A percentile compares a stretch with the other conserved stretches of the same genome.
Conservation (phyloP, 2,113 vertebrate genomes). For the Rhadina sibilatrix region DNA sequence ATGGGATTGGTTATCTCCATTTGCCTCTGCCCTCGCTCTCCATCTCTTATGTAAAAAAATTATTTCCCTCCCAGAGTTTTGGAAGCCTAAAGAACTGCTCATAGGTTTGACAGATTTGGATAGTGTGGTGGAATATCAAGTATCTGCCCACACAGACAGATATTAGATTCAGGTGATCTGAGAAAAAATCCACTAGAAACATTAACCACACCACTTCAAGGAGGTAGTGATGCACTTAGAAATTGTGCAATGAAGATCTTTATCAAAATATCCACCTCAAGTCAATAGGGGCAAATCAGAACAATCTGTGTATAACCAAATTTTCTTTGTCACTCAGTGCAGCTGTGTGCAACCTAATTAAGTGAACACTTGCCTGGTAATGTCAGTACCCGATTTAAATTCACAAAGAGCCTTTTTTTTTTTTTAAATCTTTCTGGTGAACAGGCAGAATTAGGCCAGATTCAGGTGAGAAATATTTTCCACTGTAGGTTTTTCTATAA, state of each 20-base stretch:
- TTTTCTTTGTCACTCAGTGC: not conserved
- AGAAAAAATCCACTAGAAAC: not conserved
- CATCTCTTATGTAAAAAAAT: not conserved
- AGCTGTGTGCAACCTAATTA: not conserved
- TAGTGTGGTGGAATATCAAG: not conserved
- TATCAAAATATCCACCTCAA: not conserved
- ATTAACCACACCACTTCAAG: not conserved
- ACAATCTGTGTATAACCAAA: not conserved
- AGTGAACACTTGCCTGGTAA: not conserved
- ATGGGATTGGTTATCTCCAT: rapidly evolving
- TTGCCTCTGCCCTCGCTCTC: not conserved
- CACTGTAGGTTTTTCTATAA: not conserved
- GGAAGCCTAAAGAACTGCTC: not conserved
- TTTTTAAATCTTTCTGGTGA: not conserved
- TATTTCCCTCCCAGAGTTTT: not conserved
- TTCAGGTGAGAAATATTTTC: not conserved
- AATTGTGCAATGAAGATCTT: not conserved
- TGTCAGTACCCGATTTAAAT: not conserved
- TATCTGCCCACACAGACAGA: not conserved
- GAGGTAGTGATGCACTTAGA: not conserved
- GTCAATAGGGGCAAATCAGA: not conserved
- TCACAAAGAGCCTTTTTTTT: not conserved
- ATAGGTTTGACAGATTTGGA: not conserved
- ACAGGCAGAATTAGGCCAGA: not conserved
- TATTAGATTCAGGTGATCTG: not conserved